phyloP scores from a whole-genome alignment of 2,797 vertebrate genomes.

The Pagetopsis macropterus region DNA sequence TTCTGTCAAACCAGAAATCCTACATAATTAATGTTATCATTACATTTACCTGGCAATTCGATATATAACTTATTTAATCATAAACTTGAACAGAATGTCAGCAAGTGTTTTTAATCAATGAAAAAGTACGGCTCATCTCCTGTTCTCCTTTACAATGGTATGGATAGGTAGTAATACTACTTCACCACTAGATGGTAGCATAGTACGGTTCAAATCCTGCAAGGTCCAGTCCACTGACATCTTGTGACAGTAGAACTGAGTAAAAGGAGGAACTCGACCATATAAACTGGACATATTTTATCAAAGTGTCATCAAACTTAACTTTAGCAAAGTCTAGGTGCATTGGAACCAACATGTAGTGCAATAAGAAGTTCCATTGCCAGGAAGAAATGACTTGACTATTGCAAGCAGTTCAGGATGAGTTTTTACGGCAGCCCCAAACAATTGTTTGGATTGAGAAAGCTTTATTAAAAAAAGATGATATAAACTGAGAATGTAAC shows the following conservation, averaged over 20 bases:
- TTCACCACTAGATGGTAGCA: slow-evolving; percentile 60
- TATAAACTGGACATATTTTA: not conserved
- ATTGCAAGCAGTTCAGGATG: not conserved
- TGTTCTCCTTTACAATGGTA: no score
- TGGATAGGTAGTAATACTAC: not conserved
- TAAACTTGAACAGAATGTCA: not conserved
- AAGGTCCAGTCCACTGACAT: not conserved
- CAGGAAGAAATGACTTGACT: not conserved
- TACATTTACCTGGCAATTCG: no score
- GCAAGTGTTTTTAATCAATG: not conserved
- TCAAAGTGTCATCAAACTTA: not conserved
- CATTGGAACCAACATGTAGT: not conserved
- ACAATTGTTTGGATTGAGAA: not conserved
- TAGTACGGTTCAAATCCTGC: slow-evolving; percentile 8
- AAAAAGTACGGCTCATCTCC: not conserved
- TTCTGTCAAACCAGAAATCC: no score
- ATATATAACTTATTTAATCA: not conserved
- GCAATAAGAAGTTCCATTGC: not conserved
- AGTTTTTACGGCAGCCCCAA: not conserved
- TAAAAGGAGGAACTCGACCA: not conserved
- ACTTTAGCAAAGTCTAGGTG: not conserved
- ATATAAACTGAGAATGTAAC: not conserved
- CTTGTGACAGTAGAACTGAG: not conserved
- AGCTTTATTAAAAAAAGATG: not conserved
- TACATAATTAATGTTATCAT: no score